Evolutionary conservation across 2,888 invertebrate genomes (phyloP), one percentile per base, ranked within the genome.

Genomic region (Papilio gigon): DNA sequence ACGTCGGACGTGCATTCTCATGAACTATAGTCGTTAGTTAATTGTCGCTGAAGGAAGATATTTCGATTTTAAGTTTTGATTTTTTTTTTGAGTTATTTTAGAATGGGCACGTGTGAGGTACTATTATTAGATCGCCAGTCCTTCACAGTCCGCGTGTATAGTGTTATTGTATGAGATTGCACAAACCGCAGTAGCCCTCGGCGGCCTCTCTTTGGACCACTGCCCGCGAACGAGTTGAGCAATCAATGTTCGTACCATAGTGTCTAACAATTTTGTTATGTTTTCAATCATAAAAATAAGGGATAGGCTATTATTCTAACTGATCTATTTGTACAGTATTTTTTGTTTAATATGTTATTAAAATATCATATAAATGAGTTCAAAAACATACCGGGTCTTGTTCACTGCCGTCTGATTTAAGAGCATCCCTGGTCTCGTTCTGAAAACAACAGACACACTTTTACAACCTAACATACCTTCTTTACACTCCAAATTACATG

Each of bases 361-460:
- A 12, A 22, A 12, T 47, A 22, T 12, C 4, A 42, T 63, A 58
- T 37, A n/a, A 47, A 71, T n/a, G n/a, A n/a, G n/a, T 63, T 12
- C 9, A 65, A 60, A 61, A 68, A 93, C 95, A 95, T 86, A 96
- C 96, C 75, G 95, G 94, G 79, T 96, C 95, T 80, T 95, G 95
- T 83, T 95, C 95, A 79, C 95, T 96, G 75, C 95, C 95, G 78
- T 96, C 96, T 70, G 95, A 94, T 72, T 94, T 94, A 37, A 96
- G 88, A 0, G 95, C 94, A 82, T 96, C 96, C 82, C 95, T 93
- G 3, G 95, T 95, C 80, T 94, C 94, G 82, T 94, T 95, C 85
- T 92, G 90, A 73, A 82, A 80, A 44, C n/a, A 65, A 65, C 4
- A 70, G 12, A 27, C 42, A 50, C 20, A 53, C 0, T 1, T 25